A percentile compares a stretch with the other conserved stretches of the same genome.
phyloP scores from a whole-genome alignment of 2,888 invertebrate genomes.

The Cosmia pyralina region DNA sequence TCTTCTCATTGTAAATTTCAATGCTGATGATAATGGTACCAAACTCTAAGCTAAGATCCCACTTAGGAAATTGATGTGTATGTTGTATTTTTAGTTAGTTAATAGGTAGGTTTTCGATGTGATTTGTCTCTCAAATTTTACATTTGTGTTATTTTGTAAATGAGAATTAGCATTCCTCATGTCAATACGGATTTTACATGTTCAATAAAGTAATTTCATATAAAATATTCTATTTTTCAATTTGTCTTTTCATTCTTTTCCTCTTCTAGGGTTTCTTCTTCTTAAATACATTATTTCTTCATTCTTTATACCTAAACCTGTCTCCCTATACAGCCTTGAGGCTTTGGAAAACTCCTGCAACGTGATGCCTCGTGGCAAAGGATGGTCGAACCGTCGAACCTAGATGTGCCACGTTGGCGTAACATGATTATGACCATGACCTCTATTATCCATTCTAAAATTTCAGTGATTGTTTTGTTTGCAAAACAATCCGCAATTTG shows the following conservation, averaged over 20 bases:
- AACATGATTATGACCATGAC: too few species aligned
- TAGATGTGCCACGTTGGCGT: conserved; percentile 31
- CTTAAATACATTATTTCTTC: conserved; percentile 3
- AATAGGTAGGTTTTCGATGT: conserved; percentile 90
- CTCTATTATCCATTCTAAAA: neutral
- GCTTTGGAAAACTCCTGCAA: too few species aligned
- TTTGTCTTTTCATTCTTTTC: conserved; percentile 69
- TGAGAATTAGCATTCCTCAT: conserved; percentile 91
- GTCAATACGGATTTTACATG: conserved; percentile 91
- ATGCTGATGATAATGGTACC: conserved; percentile 88
- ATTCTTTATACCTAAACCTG: neutral
- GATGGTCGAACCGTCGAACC: neutral
- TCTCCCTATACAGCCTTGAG: neutral
- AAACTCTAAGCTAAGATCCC: conserved; percentile 85
- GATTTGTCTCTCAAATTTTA: conserved; percentile 90
- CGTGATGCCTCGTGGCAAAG: conserved; percentile 54
- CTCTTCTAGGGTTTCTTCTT: conserved; percentile 34
- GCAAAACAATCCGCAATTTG: conserved; percentile 14
- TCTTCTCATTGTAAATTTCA: conserved; percentile 89
- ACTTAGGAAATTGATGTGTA: conserved; percentile 88
- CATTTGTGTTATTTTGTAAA: conserved; percentile 90
- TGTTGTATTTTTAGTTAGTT: conserved; percentile 90
- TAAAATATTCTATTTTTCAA: conserved; percentile 81
- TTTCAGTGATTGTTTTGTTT: conserved; percentile 18
- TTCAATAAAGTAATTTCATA: conserved; percentile 91